Evolutionary conservation across 2,888 invertebrate species (phyloP), one percentile per base, ranked within the genome.

Genomic region (Pyrocoelia pectoralis): DNA sequence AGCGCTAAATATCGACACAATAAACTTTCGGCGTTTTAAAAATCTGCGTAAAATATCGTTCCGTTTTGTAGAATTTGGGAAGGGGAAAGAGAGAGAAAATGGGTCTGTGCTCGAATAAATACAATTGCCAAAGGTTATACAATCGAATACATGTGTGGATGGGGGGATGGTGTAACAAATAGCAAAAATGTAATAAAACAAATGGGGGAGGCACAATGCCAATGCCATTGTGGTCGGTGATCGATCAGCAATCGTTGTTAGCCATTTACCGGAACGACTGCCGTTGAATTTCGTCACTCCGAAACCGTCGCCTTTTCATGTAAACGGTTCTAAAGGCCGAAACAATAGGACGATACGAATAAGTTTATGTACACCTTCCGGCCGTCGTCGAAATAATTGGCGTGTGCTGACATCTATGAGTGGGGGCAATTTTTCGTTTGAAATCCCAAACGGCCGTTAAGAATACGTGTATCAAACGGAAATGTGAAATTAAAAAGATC

Each of bases 221-320:
- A 15, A 48, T 46, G 40, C 55, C 51, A 56, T 60, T 68, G 67
- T 62, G 69, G 68, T 64, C 56, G 56, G 61, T 66, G 68, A 70
- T 71, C 71, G 71, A 71, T 70, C 69, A 55, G 64, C 68, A 70
- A 72, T 72, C 69, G 71, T 69, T 66, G 70, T 62, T 68, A 55
- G 70, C 70, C 69, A 71, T 72, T 72, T 72, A 66, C 68, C 59
- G 67, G 57, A 71, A 70, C 67, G 68, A 63, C 67, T 65, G 58
- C 68, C 66, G 65, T 70, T 50, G 68, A 67, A 57, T 61, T 66
- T 66, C 68, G 68, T 69, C 68, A 66, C 68, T 60, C 65, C 65
- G 56, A 33, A 68, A 68, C 72, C 68, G 72, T 70, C 65, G 72
- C 56, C 72, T 71, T 72, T 72, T 73, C 71, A 71, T 72, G 70